These are phyloP conservation scores for Notothenia coriiceps DNA, from an alignment of 2,113 vertebrate species.

Conservation along the genomic window DNA sequence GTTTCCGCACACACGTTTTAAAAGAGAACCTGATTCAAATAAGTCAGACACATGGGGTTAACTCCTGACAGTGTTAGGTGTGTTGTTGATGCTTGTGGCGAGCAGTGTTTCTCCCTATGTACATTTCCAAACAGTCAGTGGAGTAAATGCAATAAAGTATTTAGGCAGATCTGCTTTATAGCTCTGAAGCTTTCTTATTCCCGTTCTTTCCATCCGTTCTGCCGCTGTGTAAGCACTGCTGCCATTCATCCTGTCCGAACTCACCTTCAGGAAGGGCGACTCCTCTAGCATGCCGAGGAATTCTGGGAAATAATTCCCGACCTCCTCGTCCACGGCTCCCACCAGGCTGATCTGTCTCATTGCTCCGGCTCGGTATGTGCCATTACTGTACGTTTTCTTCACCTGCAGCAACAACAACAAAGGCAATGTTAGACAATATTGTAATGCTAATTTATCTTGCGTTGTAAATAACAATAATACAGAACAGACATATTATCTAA, in stretches of 20 bases:
- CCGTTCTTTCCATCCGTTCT: not conserved
- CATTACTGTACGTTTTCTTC: conserved; percentile 96
- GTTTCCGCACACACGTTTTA: conserved; percentile 9
- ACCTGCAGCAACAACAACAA: conserved; percentile 84
- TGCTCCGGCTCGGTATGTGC: conserved; percentile 96
- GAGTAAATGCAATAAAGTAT: not conserved
- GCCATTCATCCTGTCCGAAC: conserved; percentile 43
- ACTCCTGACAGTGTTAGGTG: conserved; percentile 23
- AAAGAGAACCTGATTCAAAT: conserved; percentile 19
- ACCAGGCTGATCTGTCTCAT: conserved; percentile 99
- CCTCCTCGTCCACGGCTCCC: conserved; percentile 98
- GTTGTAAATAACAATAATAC: too few relatives aligned
- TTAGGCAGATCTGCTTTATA: not conserved
- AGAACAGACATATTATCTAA: too few relatives aligned
- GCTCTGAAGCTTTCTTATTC: not conserved
- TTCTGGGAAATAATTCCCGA: conserved; percentile 97
- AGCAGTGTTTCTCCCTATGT: conserved; percentile 14
- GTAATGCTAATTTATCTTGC: too few relatives aligned
- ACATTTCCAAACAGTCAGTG: conserved; percentile 1
- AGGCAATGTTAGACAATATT: not conserved
- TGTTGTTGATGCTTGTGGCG: conserved; percentile 24
- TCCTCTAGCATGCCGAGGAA: conserved; percentile 96
- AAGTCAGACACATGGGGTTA: conserved; percentile 29
- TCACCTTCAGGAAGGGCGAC: conserved; percentile 98
- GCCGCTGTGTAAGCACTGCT: conserved; percentile 4